Evolutionary conservation across 2,888 invertebrate species (phyloP).

Genomic region (Cryptus viduatorius): DNA sequence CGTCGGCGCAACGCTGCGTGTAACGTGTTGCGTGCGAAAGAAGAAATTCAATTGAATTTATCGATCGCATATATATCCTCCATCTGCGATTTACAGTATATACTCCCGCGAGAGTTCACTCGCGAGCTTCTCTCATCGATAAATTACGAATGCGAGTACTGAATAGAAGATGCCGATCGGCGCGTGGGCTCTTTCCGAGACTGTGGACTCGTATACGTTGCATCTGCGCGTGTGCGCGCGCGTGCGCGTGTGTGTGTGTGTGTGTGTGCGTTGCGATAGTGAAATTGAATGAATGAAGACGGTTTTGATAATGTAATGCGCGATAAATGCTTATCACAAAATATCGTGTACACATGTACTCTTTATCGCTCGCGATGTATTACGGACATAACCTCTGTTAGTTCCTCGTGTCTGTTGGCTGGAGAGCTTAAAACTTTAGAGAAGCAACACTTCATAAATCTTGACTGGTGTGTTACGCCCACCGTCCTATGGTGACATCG

Average conservation of each 20-base stretch:
- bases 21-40: neutral
- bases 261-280: neutral
- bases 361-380: conserved; percentile 20
- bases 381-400: neutral
- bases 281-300: conserved; percentile 37
- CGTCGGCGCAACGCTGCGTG: conserved; percentile 5
- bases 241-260: neutral
- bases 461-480: conserved; percentile 53
- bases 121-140: neutral
- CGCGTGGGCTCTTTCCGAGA: neutral
- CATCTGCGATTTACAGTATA: neutral
- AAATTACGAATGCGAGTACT: neutral
- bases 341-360: conserved; percentile 25
- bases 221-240: neutral
- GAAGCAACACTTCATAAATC: conserved; percentile 58
- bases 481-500: conserved; percentile 14
- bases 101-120: neutral
- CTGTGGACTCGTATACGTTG: neutral
- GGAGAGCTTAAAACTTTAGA: conserved; percentile 46
- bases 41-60: conserved; percentile 17
- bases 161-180: neutral
- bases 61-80: conserved; percentile 1
- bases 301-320: conserved; percentile 46
- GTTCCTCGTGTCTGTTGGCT: conserved; percentile 8
- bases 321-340: conserved; percentile 42